Evolutionary conservation across 2,113 vertebrate genomes (phyloP).

Genomic region (western clawed frog (Xenopus tropicalis)): UCB_Xtro_10.0 CM004446.2:8935501-8936000

Average conservation of each 20-base stretch:
- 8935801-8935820: slow-evolving; percentile 24
- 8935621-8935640: too few species aligned
- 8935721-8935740: neutral
- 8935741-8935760: slow-evolving; percentile 10
- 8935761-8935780: slow-evolving; percentile 34
- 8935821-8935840: slow-evolving; percentile 21
- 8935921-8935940: slow-evolving; percentile 9
- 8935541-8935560: too few species aligned
- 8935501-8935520: too few species aligned
- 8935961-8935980: slow-evolving; percentile 28
- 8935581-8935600: too few species aligned
- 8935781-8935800: slow-evolving; percentile 34
- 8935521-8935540: too few species aligned
- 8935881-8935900: slow-evolving; percentile 26
- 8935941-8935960: slow-evolving; percentile 3
- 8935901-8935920: slow-evolving; percentile 16
- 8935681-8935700: too few species aligned
- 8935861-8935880: slow-evolving; percentile 38
- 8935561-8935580: too few species aligned
- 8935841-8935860: slow-evolving; percentile 23
- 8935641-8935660: too few species aligned
- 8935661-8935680: too few species aligned
- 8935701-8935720: too few species aligned
- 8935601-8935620: too few species aligned
- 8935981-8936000: slow-evolving; percentile 19